These are phyloP conservation scores for Zele albiditarsus DNA, from an alignment of 2,888 invertebrate species.

Conservation along the genomic window DNA sequence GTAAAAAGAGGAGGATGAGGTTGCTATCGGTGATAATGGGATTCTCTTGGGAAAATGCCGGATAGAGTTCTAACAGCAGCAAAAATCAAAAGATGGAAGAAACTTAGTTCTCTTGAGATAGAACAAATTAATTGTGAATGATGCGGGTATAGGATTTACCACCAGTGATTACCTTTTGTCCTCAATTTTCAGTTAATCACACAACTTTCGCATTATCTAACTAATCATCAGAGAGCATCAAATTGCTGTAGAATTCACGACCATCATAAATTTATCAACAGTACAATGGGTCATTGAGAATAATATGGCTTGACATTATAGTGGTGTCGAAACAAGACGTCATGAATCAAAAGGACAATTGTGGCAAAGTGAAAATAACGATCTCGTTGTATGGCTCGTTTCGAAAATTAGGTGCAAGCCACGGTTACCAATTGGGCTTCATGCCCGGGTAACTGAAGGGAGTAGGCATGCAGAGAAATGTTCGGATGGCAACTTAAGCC, in stretches of 20 bases:
- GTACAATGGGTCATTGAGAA: too few relatives aligned
- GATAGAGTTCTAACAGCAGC: constrained; percentile 28
- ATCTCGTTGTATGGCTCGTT: constrained; percentile 16
- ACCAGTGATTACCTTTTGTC: background rate
- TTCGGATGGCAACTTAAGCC: constrained; percentile 15
- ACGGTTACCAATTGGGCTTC: constrained; percentile 1
- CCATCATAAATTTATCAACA: too few relatives aligned
- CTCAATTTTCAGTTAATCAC: background rate
- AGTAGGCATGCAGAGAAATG: background rate
- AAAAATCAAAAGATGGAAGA: constrained; percentile 24
- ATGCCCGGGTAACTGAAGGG: background rate
- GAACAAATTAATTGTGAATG: constrained; percentile 22
- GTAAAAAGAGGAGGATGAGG: constrained; percentile 4
- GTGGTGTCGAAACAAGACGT: background rate
- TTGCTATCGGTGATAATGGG: constrained; percentile 34
- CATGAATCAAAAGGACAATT: background rate
- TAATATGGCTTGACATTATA: too few relatives aligned
- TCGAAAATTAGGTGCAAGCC: constrained; percentile 20
- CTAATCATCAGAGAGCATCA: background rate
- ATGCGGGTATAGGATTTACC: constrained; percentile 10
- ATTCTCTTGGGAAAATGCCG: constrained; percentile 30
- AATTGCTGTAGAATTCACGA: background rate
- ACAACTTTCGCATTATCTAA: background rate
- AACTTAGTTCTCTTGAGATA: constrained; percentile 13
- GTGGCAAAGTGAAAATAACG: constrained; percentile 12